Evolutionary conservation across 2,113 vertebrate species (phyloP), one percentile per base, ranked within the genome.

Genomic region (Okapia johnstoni): DNA sequence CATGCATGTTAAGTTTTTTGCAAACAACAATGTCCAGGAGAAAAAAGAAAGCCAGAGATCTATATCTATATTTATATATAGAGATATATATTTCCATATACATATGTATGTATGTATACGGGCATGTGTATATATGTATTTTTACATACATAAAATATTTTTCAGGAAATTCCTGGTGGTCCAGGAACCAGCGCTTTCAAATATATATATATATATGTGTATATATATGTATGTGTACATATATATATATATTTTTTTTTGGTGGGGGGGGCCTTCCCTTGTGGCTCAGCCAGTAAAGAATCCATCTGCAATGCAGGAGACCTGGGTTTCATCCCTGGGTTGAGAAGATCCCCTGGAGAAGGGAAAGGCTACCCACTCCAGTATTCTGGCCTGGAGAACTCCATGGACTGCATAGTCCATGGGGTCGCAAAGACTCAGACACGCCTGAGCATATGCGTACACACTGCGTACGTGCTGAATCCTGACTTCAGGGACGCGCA

Each of bases 391-490:
- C n/a, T 73, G n/a, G n/a, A 73, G 66, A 66, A 66, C 16, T 66
- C n/a, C n/a, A 13, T 0, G 19, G 66, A 40, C n/a, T 73, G 63
- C n/a, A 70, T 12, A 23, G 66, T 12, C 66, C 19, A 73, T 3
- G 66, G n/a, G 10, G 66, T 40, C n/a, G n/a, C 66, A 73, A 40
- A 73, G n/a, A 73, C 19, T 73, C 19, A 23, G n/a, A 40, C 66
- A 73, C 5, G 40, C n/a, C n/a, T n/a, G n/a, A n/a, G n/a, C 17
- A 11, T 36, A 19, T 2, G 12, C 0, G 0, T 12, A 13, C 63
- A 28, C 58, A 5, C 3, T 7, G 4, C 25, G 23, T 17, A 11
- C 15, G 19, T 46, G 40, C 85, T 54, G 23, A 55, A 26, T 54
- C 43, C 89, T 84, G 79, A 57, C 91, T 52, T 16, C 3, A 10